Evolutionary conservation across 1,140 invertebrate species (phyloP).

Genomic region (Drosophila ironensis): DNA sequence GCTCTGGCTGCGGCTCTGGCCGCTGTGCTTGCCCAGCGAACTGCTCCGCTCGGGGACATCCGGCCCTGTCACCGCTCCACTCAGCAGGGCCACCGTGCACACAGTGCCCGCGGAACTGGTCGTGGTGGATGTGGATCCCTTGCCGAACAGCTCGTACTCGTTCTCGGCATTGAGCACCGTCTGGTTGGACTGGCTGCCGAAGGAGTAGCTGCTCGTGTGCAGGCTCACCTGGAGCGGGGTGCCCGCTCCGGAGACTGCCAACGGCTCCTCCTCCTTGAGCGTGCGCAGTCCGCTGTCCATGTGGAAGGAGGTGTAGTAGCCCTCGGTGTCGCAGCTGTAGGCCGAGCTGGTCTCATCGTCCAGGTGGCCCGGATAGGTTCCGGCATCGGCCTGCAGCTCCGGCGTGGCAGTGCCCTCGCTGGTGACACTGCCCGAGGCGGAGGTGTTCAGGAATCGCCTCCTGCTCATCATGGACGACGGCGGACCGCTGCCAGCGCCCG

Average conservation of each 20-base stretch:
- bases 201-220: constrained; percentile 84
- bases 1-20: constrained; percentile 77
- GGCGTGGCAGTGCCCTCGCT: constrained; percentile 93
- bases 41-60: constrained; percentile 90
- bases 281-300: constrained; percentile 96
- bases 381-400: constrained; percentile 86
- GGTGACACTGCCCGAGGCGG: constrained; percentile 90
- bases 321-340: constrained; percentile 97
- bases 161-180: constrained; percentile 88
- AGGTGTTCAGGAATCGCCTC: constrained; percentile 87
- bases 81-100: constrained; percentile 87
- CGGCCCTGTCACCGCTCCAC: constrained; percentile 82
- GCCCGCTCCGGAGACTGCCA: constrained; percentile 75
- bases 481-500: constrained; percentile 83
- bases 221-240: constrained; percentile 85
- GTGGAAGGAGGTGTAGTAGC: constrained; percentile 98
- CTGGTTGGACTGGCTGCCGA: constrained; percentile 83
- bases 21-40: constrained; percentile 83
- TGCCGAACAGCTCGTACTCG: constrained; percentile 94
- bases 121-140: constrained; percentile 93
- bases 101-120: constrained; percentile 95
- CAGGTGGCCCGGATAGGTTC: constrained; percentile 84
- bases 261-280: constrained; percentile 90
- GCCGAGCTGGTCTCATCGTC: constrained; percentile 96
- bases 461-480: constrained; percentile 87